Conservation (phyloP, 2,113 vertebrate genomes). For the Dasypus novemcinctus region DNA sequence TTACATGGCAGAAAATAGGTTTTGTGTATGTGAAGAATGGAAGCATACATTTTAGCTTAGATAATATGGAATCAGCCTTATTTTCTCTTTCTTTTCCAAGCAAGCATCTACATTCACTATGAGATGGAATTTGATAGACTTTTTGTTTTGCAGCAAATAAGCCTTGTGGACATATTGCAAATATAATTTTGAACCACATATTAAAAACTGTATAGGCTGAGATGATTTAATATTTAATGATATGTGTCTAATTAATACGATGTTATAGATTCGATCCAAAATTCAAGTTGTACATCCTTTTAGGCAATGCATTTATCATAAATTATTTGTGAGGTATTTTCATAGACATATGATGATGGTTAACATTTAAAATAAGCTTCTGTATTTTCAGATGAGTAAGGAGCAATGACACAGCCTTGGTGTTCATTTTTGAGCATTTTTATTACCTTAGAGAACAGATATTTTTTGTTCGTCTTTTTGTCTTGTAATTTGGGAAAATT, state of each 20-base stretch:
- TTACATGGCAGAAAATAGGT: too few relatives aligned
- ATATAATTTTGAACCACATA: neutral
- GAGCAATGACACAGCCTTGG: neutral
- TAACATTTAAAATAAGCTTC: neutral
- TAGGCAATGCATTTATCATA: neutral
- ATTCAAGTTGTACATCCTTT: neutral
- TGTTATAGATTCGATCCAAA: neutral
- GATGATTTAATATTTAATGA: neutral
- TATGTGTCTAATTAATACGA: neutral
- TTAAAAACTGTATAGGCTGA: neutral
- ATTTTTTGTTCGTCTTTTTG: neutral
- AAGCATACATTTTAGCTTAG: neutral
- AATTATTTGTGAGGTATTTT: constrained; percentile 7
- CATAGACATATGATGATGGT: neutral
- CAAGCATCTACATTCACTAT: neutral
- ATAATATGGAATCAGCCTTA: neutral
- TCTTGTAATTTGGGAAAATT: neutral
- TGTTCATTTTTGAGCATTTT: neutral
- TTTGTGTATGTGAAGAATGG: neutral
- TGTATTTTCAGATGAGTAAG: neutral
- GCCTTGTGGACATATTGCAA: neutral
- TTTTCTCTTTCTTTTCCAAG: neutral
- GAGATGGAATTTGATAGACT: neutral
- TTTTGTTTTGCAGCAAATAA: neutral
- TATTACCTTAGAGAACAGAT: neutral